Conservation (phyloP, 30 jellyfish, hydroid and myxozoan species). For the Mastigias papua region DNA sequence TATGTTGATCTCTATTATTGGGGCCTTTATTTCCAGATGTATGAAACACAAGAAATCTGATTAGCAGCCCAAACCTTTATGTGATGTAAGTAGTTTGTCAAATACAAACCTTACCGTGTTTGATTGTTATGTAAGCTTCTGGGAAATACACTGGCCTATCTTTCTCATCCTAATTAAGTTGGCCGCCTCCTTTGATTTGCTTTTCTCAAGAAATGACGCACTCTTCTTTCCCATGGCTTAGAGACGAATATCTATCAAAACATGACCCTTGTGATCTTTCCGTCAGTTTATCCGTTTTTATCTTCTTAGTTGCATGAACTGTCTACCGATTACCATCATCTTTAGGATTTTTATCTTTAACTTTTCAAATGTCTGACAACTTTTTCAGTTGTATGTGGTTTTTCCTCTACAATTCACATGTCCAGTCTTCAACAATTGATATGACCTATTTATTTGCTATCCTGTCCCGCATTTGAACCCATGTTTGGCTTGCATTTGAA, state of each 20-base stretch:
- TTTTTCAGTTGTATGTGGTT: not conserved
- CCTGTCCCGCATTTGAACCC: not conserved
- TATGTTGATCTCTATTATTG: conserved; percentile 27
- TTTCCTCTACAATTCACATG: not conserved
- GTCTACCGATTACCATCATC: conserved; percentile 1
- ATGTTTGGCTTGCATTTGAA: not conserved
- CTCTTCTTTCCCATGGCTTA: conserved; percentile 45
- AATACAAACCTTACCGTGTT: conserved; percentile 52
- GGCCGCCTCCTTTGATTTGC: conserved; percentile 66
- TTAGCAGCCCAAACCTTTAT: conserved; percentile 27
- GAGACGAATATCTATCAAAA: not conserved
- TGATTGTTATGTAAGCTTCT: conserved; percentile 36
- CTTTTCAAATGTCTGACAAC: not conserved
- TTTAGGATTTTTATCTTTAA: not conserved
- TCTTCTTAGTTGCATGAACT: not conserved
- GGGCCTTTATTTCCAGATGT: conserved; percentile 3
- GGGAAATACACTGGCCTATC: conserved; percentile 68
- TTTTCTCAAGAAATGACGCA: conserved; percentile 16
- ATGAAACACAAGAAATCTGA: conserved; percentile 1
- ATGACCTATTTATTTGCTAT: too few species aligned
- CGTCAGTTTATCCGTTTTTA: conserved; percentile 12
- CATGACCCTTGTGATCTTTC: conserved; percentile 6
- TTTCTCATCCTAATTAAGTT: conserved; percentile 69
- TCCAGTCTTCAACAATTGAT: not conserved
- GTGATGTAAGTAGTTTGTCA: conserved; percentile 40